Evolutionary conservation across 2,797 vertebrate species (phyloP).

Genomic region (Tachyglossus aculeatus): DNA sequence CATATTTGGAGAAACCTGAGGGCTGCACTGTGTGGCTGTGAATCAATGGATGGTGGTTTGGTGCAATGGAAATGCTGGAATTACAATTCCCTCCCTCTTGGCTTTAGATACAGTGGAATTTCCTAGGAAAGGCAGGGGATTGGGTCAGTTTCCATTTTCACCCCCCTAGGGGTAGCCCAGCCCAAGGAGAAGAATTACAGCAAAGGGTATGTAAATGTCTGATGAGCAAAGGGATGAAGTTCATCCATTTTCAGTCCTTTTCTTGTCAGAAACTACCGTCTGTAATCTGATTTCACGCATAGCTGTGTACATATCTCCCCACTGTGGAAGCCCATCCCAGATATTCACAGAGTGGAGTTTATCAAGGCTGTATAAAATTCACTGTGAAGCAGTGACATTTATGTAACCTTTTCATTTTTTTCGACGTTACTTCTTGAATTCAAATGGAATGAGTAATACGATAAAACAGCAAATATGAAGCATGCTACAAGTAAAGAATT

Average conservation of each 20-base stretch:
- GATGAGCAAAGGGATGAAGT: neutral
- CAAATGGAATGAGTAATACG: constrained; percentile 29
- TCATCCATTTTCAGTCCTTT: neutral
- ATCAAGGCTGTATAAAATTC: constrained; percentile 19
- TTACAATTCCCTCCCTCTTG: too few species aligned
- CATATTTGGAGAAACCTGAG: too few species aligned
- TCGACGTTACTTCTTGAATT: constrained; percentile 23
- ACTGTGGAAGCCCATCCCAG: constrained; percentile 3
- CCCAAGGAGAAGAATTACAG: constrained; percentile 1
- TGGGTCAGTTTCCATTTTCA: too few species aligned
- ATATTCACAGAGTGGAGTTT: constrained; percentile 30
- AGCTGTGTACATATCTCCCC: neutral
- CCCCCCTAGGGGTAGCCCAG: too few species aligned
- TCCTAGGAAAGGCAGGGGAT: too few species aligned
- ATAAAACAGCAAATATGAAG: constrained; percentile 7
- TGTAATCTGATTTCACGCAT: neutral
- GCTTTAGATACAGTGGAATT: too few species aligned
- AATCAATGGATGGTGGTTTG: too few species aligned
- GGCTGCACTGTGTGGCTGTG: too few species aligned
- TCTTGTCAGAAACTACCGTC: constrained; percentile 7
- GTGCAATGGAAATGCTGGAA: too few species aligned
- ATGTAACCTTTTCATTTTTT: constrained; percentile 48
- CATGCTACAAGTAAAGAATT: neutral
- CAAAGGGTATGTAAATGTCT: neutral
- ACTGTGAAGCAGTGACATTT: constrained; percentile 36